Base-by-base conservation (phyloP, 37 sponge, comb jelly and placozoan genomes). In the Amphimedon queenslandica region DNA sequence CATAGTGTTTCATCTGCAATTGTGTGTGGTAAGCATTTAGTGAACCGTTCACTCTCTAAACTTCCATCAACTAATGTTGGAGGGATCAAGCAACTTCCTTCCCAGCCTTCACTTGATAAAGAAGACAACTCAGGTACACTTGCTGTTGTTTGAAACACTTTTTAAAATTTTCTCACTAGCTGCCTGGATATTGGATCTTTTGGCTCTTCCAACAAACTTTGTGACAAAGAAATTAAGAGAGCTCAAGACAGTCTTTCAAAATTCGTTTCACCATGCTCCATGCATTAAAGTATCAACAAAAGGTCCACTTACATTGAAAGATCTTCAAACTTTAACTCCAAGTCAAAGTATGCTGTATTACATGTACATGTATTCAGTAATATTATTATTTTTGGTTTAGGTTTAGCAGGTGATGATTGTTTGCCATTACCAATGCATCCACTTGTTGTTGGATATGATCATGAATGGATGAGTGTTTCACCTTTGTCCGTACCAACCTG, bases 391-490 rank as follows among this genome's bases (percentile, higher is more conserved):
- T 37, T 34, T 10, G 21, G 18, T 23, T 1, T 58, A 90, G 85
- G 81, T 80, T 71, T 77, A 33, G 51, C 79, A 23, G 81, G 90
- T 27, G 84, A 80, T 24, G 90, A 90, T 21, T 83, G 90, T 66
- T 40, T 55, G 18, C 90, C 90, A 10, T 37, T 90, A 32, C 90
- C 85, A 37, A 75, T 90, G 42, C 73, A 69, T 20, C 81, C 90
- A 36, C 42, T 90, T 38, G 28, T 80, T 16, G 90, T 90, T 11
- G 85, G 90, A 10, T 71, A 80, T 77, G 90, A 90, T n/a, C 90
- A 90, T 24, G 90, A 90, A 16, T 84, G 77, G 77, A 27, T 83
- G 34, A 55, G 71, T 25, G 74, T 90, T 0, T 90, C 90, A 2
- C 90, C 90, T 30, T 71, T 84, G 0, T 33, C 81, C 18, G 37